Conservation (phyloP, 2,797 vertebrate genomes). For the Acanthiza pusilla region DNA sequence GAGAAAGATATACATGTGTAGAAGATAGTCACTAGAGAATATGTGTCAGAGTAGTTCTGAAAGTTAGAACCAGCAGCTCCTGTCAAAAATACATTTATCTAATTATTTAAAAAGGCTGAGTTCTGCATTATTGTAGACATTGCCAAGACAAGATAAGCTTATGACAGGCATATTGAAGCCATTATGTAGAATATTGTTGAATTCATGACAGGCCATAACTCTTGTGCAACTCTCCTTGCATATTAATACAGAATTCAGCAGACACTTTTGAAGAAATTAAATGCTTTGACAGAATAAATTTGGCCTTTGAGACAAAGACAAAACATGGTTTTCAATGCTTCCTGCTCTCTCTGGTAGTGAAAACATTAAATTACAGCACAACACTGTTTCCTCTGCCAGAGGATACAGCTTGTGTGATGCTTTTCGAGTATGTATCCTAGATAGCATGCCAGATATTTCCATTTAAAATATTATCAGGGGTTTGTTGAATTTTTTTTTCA, state of each 20-base stretch:
- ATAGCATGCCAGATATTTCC: neutral
- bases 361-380: neutral
- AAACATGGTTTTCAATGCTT: neutral
- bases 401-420: neutral
- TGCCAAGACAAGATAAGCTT: constrained; percentile 41
- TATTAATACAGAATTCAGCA: constrained; percentile 38
- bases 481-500: neutral
- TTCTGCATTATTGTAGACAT: constrained; percentile 9
- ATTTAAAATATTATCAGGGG: neutral
- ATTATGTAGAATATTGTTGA: constrained; percentile 48
- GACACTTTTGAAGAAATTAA: constrained; percentile 49
- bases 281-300: constrained; percentile 47
- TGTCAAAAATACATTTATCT: constrained; percentile 47
- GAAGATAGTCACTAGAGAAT: neutral
- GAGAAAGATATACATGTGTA: neutral
- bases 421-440: neutral
- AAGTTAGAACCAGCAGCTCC: neutral
- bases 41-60: neutral
- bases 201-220: constrained; percentile 59
- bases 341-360: neutral
- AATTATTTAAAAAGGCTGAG: constrained; percentile 48
- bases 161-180: constrained; percentile 46
- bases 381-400: neutral
- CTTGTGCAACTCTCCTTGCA: constrained; percentile 24
- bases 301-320: constrained; percentile 24